A percentile compares a stretch with the other conserved stretches of the same genome.
These are phyloP conservation scores for Pseudorhombus dupliciocellatus DNA, from an alignment of 2,113 vertebrate species.

Conservation along the genomic window DNA sequence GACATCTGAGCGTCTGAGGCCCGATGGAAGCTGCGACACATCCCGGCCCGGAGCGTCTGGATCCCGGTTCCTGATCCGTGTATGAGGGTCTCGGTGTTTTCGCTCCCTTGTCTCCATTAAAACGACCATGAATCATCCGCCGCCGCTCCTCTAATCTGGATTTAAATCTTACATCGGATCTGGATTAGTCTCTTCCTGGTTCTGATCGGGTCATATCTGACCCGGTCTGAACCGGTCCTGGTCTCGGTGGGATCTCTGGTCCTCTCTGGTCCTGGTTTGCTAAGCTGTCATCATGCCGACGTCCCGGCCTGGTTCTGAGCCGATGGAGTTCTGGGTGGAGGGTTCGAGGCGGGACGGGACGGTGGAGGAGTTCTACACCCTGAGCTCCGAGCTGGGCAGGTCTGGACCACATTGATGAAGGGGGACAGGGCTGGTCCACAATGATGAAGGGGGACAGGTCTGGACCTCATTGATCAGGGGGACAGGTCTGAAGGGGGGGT, in stretches of 20 bases:
- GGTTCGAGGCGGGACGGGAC: slow-evolving; percentile 84
- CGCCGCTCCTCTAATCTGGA: slow-evolving; percentile 58
- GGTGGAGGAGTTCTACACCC: slow-evolving; percentile 84
- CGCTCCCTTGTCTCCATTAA: slow-evolving; percentile 52
- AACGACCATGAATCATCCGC: slow-evolving; percentile 61
- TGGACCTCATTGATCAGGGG: too few relatives aligned
- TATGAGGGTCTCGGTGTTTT: not conserved
- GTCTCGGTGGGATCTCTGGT: slow-evolving; percentile 6
- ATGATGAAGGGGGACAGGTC: too few relatives aligned
- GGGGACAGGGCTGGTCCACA: too few relatives aligned
- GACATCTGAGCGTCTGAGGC: slow-evolving; percentile 37
- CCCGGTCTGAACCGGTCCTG: slow-evolving; percentile 31
- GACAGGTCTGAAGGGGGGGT: too few relatives aligned
- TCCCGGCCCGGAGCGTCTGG: slow-evolving; percentile 35
- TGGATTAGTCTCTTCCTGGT: slow-evolving; percentile 53
- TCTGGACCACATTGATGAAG: slow-evolving; percentile 44
- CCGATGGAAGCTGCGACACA: slow-evolving; percentile 63
- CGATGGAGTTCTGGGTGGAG: slow-evolving; percentile 88
- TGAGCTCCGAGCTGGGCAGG: slow-evolving; percentile 84
- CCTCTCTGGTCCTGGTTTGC: slow-evolving; percentile 1
- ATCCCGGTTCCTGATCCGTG: slow-evolving; percentile 22
- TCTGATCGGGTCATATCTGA: slow-evolving; percentile 47
- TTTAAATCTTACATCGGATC: slow-evolving; percentile 39
- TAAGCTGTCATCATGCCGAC: slow-evolving; percentile 81
- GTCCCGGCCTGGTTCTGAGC: slow-evolving; percentile 76